Evolutionary conservation across 1,140 invertebrate genomes (phyloP), one percentile per base, ranked within the genome.

Genomic region (Drosophila malerkotliana): DNA sequence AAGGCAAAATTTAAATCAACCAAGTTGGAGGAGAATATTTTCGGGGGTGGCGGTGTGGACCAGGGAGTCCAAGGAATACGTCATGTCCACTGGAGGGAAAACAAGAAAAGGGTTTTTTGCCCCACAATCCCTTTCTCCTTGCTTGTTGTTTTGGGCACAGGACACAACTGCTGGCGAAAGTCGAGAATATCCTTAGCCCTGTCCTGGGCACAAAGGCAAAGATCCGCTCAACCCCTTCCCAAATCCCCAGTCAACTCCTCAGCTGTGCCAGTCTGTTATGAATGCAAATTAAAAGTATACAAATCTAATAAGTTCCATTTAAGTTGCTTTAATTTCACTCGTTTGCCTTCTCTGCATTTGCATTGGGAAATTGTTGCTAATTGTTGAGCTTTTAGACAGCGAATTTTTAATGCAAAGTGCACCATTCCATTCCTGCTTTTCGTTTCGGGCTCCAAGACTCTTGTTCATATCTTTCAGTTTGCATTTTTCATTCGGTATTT

Each of bases 261-360:
- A 47, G 44, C 39, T 56, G 28, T 60, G 63, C 34, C 60, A 41
- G 54, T 74, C 87, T 90, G 87, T 90, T 90, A 87, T 90, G 87
- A 90, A 90, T 90, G 82, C 87, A 90, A 90, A 90, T 90, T 90
- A 90, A 90, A 90, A 90, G 87, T 90, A 90, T 90, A 90, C 87
- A 90, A 90, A 90, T 90, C 81, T 90, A 90, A 87, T 82, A 90
- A 90, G 81, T 90, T 88, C 76, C 83, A 88, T 88, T 88, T 88
- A 88, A 88, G 83, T 88, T 64, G 79, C 83, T 88, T 87, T 87
- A 87, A 87, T 88, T 88, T 87, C 60, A 49, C 72, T 67, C 71
- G 67, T 58, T 76, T 61, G 66, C 9, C 62, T 56, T 39, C 39
- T 60, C 67, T 58, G 57, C 77, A 87, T 88, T 85, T 88, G 74